Base-by-base conservation (phyloP, 2,113 vertebrate species). In the Daubentonia madagascariensis region DNA sequence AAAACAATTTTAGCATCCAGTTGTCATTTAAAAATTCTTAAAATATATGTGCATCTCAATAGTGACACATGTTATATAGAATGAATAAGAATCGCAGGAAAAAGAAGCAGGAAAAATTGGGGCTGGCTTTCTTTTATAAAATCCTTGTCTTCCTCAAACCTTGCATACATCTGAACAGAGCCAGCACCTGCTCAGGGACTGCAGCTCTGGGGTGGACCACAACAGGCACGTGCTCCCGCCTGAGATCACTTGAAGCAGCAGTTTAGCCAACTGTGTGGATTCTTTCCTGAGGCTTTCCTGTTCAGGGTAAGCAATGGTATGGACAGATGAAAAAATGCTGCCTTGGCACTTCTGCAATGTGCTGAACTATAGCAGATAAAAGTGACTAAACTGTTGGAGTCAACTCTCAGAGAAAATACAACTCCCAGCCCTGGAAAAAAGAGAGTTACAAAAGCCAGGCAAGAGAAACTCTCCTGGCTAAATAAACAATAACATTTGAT, bases 401-500 rank as follows among this genome's bases (percentile, higher is more conserved):
- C 63, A 22, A 75, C 45, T 79, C 76, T 89, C 28, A 28, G 59
- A 93, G 93, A 87, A 97, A 97, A 94, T 17, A 86, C 5, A 96
- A 30, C 43, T 85, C 54, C 43, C 25, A 84, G 73, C 50, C 68
- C 50, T 48, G 10, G 84, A 95, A 87, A 95, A 93, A 7, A 37
- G 37, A 96, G 8, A 90, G 0, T 28, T 85, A 78, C 63, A 40
- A 95, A 96, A 95, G 30, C 16, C 22, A 75, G 6, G 23, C 40
- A 57, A 96, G 61, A 91, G 43, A 80, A 50, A 28, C 25, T 59
- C 65, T 85, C 54, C 30, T 65, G 17, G 48, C 30, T 75, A 80
- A 91, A 89, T 67, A 91, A 91, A 95, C 83, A 90, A 70, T 73
- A 57, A 75, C 68, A 89, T 61, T 91, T 83, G 70, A 96, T 63